Evolutionary conservation across 2,797 vertebrate species (phyloP), one percentile per base, ranked within the genome.

Genomic region (Vireo griseus): DNA sequence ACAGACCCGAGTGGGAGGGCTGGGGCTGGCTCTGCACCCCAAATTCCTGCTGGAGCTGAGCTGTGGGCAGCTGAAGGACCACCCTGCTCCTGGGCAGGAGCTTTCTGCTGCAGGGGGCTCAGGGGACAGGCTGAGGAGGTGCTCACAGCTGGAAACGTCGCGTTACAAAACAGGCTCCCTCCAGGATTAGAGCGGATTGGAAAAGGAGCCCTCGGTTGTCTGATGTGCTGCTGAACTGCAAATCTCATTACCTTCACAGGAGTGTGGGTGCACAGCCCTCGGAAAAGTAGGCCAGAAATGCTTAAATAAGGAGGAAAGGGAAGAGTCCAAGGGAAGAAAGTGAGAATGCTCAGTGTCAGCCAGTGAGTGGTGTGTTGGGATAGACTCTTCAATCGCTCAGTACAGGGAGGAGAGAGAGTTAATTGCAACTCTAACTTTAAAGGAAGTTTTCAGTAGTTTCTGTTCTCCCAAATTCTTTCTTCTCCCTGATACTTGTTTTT

Each of bases 181-280:
- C 55, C 68, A 6, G 92, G 92, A 63, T 75, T 81, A n/a, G 1
- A 45, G 71, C 1, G 1, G 42, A 16, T 69, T 77, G 79, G 81
- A 67, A 47, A 50, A 51, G 8, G 57, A 92, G 89, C 88, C 55
- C 25, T 54, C 58, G 3, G 19, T 66, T 62, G 67, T 92, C 81
- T 72, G 86, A 80, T 86, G 88, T 91, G 78, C 86, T 81, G 63
- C 74, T 90, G 14, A 80, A 85, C 88, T 79, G 80, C 91, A 94
- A 85, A 94, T 92, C 84, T 89, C 71, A 25, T 93, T 90, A 44
- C 83, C 57, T 90, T 83, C 88, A 45, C 78, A 39, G 75, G 84
- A 88, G 88, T 75, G 72, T 65, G 75, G 72, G 65, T 92, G 87
- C 89, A 54, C 68, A 93, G 86, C 61, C 72, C 58, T 77, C 16